Conservation (phyloP, 2,113 vertebrate species). For the Sialia sialis region DNA sequence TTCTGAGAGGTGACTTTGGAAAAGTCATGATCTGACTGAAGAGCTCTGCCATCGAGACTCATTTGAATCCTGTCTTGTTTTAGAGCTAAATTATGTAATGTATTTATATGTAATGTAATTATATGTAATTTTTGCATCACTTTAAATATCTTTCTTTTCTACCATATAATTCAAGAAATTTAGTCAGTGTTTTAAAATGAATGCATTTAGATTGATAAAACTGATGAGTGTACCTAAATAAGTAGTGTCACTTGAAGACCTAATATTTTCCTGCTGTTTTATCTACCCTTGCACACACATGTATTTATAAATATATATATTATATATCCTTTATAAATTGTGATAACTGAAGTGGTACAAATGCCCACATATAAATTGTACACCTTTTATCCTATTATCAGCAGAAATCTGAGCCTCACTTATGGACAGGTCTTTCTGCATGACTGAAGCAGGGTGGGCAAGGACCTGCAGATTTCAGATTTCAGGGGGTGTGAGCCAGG, state of each 20-base stretch:
- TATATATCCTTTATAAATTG: not conserved
- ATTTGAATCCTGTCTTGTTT: not conserved
- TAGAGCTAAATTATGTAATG: not conserved
- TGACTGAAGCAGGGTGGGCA: not conserved
- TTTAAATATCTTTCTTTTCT: not conserved
- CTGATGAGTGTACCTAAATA: not conserved
- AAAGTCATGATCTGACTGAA: not conserved
- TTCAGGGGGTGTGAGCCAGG: not conserved
- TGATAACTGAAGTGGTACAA: not conserved
- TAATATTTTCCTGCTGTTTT: not conserved
- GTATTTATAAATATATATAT: not conserved
- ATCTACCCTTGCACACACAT: not conserved
- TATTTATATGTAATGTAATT: too few species aligned
- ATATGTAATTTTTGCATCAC: not conserved
- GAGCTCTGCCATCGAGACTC: not conserved
- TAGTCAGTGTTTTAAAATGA: not conserved
- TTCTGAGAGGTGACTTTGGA: not conserved
- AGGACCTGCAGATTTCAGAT: not conserved
- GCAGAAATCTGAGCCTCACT: not conserved
- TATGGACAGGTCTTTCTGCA: not conserved
- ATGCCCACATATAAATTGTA: not conserved
- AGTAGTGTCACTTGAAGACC: not conserved
- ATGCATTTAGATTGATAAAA: not conserved
- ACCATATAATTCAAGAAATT: not conserved
- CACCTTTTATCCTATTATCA: not conserved